Evolutionary conservation across 2,797 vertebrate genomes (phyloP).

Genomic region (Paguma larvata): DNA sequence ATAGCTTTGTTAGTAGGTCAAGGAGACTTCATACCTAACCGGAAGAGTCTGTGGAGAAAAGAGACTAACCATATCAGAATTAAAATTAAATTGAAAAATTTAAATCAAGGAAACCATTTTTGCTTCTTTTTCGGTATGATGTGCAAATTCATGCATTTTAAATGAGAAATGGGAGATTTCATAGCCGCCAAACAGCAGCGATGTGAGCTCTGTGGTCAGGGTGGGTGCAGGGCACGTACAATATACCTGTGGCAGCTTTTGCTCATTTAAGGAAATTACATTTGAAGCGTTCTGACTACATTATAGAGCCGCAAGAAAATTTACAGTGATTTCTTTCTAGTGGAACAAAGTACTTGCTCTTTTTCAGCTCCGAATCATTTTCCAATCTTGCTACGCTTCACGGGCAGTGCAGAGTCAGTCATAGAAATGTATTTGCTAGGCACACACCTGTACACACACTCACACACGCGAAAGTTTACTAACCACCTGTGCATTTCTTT

Average conservation of each 20-base stretch:
- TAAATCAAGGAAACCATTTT: slow-evolving; percentile 73
- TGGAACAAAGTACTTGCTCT: slow-evolving; percentile 61
- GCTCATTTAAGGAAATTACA: slow-evolving; percentile 73
- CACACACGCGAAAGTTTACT: background rate
- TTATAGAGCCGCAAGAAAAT: slow-evolving; percentile 70
- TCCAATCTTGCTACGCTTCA: background rate
- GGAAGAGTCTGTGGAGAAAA: slow-evolving; percentile 50
- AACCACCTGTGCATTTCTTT: background rate
- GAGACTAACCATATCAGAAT: slow-evolving; percentile 49
- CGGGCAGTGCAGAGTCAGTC: background rate
- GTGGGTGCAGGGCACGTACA: background rate
- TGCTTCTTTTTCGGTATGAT: slow-evolving; percentile 62
- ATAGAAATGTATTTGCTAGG: background rate
- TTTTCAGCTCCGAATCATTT: slow-evolving; percentile 29
- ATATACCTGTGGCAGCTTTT: slow-evolving; percentile 66
- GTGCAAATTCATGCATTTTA: slow-evolving; percentile 76
- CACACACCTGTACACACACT: background rate
- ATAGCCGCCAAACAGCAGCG: background rate
- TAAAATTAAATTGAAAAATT: slow-evolving; percentile 80
- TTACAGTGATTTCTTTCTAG: slow-evolving; percentile 65
- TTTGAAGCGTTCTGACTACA: slow-evolving; percentile 69
- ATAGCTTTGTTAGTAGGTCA: slow-evolving; percentile 59
- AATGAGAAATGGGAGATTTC: slow-evolving; percentile 72
- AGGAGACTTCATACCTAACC: slow-evolving; percentile 62
- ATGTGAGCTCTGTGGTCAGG: slow-evolving; percentile 59